Evolutionary conservation across 2,888 invertebrate species (phyloP), one percentile per base, ranked within the genome.

Genomic region (Atethmia centrago): DNA sequence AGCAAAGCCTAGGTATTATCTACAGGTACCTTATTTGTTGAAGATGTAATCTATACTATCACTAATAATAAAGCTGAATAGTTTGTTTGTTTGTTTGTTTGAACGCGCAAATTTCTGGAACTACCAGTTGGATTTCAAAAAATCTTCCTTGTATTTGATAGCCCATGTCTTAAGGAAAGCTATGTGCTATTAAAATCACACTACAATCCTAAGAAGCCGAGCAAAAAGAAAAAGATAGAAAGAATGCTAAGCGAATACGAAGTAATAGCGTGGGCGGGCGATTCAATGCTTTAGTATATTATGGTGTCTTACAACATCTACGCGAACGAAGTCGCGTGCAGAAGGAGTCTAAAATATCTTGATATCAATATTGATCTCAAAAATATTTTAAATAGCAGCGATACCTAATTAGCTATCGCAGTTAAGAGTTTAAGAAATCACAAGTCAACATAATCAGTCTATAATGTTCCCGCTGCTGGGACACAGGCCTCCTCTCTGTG

Each of bases 1-100:
- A 36, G 21, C 45, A 14, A 51, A 31, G 14, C 9, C n/a, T 45
- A 65, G n/a, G 51, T 40, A 5, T 55, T 55, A 80, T 55, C 53
- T 62, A 28, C 31, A 51, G 51, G 40, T 58, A 25, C 16, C 2
- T 45, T 3, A 45, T 21, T 28, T 28, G 47, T 28, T 47, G 62
- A 28, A 31, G 51, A 51, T 49, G 9, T 51, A 25, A 40, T 10
- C 19, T 53, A 40, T 40, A 5, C 36, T n/a, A n/a, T n/a, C 9
- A 55, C 28, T 28, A 55, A 16, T 55, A 28, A 28, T 19, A 55
- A 55, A 55, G 28, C 16, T 16, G 16, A 16, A n/a, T 53, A 49
- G 49, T 8, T 49, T 25, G 28, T 55, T 8, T 25, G 3, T 55
- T 53, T 25, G 25, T 25, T 4, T 3, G 4, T 31, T 28, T 28